Percentiles rank a stretch among this genome's conserved stretches.
phyloP scores from a whole-genome alignment of 2,113 vertebrate species.

The Orientallactaga bullata region DNA sequence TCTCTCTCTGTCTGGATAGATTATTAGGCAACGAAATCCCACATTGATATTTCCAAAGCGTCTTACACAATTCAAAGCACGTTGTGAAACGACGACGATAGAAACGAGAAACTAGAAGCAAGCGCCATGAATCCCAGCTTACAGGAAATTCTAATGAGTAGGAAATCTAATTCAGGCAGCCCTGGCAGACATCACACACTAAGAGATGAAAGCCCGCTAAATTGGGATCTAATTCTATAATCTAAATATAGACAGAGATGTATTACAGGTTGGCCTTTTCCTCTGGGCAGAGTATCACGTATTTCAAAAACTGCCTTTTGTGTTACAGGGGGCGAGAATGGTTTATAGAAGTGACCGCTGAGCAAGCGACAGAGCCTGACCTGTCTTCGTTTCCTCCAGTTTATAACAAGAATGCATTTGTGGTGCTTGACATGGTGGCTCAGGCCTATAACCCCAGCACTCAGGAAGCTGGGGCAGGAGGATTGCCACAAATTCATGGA shows the following conservation, averaged over 20 bases:
- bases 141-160: conserved; percentile 72
- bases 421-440: not conserved
- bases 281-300: conserved; percentile 14
- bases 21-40: conserved; percentile 45
- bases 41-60: conserved; percentile 53
- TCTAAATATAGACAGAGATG: conserved; percentile 79
- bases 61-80: conserved; percentile 42
- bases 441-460: not conserved
- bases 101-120: conserved; percentile 26
- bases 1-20: not conserved
- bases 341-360: not conserved
- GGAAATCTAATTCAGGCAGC: conserved; percentile 75
- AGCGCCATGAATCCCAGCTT: conserved; percentile 65
- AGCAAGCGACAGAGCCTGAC: not conserved
- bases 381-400: not conserved
- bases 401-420: not conserved
- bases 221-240: conserved; percentile 80
- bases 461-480: not conserved
- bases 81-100: conserved; percentile 36
- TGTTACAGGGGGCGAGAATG: not conserved
- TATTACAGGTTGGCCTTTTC: conserved; percentile 75
- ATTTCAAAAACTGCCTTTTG: conserved; percentile 57
- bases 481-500: no score
- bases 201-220: conserved; percentile 78
- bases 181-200: conserved; percentile 70